Evolutionary conservation across 2,797 vertebrate species (phyloP).

Genomic region (Sebastes trivittatus): DNA sequence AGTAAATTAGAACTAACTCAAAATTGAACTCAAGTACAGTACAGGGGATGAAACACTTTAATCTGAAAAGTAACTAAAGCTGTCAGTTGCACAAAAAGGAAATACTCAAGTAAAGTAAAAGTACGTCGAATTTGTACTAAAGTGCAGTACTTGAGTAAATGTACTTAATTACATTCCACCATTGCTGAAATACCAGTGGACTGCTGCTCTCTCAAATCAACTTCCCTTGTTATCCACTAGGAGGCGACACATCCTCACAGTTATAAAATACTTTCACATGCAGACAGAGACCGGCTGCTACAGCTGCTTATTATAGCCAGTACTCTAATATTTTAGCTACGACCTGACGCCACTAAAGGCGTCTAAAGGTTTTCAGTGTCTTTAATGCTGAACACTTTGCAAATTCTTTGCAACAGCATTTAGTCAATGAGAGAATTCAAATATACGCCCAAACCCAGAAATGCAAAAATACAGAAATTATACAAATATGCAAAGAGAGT

Average conservation of each 20-base stretch:
- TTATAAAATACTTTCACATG: neutral
- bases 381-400: neutral
- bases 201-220: neutral
- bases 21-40: no score
- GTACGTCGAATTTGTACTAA: neutral
- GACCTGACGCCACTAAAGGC: neutral
- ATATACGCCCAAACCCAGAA: neutral
- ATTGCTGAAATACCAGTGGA: neutral
- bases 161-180: neutral
- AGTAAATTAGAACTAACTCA: no score
- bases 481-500: neutral
- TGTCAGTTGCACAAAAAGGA: no score
- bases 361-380: neutral
- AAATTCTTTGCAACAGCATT: neutral
- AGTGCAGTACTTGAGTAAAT: neutral
- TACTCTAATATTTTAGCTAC: neutral
- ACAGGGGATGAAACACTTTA: fast-evolving
- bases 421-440: neutral
- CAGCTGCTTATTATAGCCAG: no score
- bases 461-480: neutral
- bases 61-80: no score
- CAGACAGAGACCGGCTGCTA: neutral
- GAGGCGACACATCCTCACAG: slow-evolving; percentile 9
- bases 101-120: no score
- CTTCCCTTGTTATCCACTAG: neutral